These are phyloP conservation scores for Apamea crenata DNA, from an alignment of 2,888 invertebrate genomes.

Conservation along the genomic window DNA sequence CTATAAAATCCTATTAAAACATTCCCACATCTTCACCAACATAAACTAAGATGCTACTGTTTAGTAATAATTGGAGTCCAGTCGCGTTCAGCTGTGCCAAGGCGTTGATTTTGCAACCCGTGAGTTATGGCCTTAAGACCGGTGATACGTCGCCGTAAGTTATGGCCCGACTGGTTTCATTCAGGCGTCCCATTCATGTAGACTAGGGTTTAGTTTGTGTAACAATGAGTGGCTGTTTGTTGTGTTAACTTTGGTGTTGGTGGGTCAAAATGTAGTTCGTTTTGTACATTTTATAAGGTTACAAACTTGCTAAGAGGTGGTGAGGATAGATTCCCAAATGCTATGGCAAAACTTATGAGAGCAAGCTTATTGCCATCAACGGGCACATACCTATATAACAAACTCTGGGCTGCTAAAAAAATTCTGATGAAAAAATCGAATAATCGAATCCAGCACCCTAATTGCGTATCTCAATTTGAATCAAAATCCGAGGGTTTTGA, in stretches of 20 bases:
- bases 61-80: slow-evolving; percentile 65
- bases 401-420: neutral
- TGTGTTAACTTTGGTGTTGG: slow-evolving; percentile 13
- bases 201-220: slow-evolving; percentile 48
- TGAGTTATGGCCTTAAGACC: slow-evolving; percentile 80
- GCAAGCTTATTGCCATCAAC: neutral
- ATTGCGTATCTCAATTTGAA: no score
- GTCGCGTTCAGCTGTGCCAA: slow-evolving; percentile 47
- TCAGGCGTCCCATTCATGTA: slow-evolving; percentile 74
- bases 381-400: no score
- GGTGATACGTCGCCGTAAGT: slow-evolving; percentile 81
- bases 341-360: neutral
- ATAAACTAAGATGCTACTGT: slow-evolving; percentile 64
- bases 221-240: slow-evolving; percentile 46
- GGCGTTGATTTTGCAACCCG: slow-evolving; percentile 78
- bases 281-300: slow-evolving; percentile 7
- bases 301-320: neutral
- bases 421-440: neutral
- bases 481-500: neutral
- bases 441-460: neutral
- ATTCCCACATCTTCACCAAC: slow-evolving; percentile 19
- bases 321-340: neutral
- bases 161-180: slow-evolving; percentile 80
- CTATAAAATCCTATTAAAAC: slow-evolving; percentile 3
- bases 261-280: slow-evolving; percentile 19